Evolutionary conservation across 1,140 invertebrate genomes (phyloP).

Genomic region (Berghia stephanieae): DNA sequence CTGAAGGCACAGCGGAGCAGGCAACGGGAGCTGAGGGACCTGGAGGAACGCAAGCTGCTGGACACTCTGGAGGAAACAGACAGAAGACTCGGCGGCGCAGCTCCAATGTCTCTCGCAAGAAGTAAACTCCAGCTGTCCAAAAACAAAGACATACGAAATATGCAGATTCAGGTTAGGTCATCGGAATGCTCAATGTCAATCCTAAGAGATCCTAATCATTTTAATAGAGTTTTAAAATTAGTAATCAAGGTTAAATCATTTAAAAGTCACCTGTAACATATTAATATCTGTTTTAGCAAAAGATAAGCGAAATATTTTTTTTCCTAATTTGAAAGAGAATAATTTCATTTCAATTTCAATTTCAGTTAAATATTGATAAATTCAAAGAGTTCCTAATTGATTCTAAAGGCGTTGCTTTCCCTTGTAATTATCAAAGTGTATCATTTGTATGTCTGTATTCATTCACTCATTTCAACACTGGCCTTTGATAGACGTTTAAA

Average conservation of each 20-base stretch:
- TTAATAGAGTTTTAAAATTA: too few species aligned
- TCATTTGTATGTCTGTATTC: not conserved
- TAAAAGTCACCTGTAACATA: too few species aligned
- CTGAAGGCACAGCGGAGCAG: conserved; percentile 43
- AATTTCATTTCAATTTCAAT: not conserved
- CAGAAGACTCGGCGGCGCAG: conserved; percentile 16
- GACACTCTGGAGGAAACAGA: conserved; percentile 46
- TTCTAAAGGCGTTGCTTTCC: too few species aligned
- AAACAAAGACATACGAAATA: conserved; percentile 42
- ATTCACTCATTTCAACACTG: not conserved
- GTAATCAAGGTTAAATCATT: too few species aligned
- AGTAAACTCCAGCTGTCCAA: conserved; percentile 42
- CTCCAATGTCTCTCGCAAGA: conserved; percentile 12
- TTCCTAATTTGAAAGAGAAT: not conserved
- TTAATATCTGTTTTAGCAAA: too few species aligned
- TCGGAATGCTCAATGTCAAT: too few species aligned
- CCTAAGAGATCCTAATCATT: too few species aligned
- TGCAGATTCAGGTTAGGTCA: conserved; percentile 46
- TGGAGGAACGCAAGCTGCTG: conserved; percentile 49
- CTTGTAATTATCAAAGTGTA: not conserved
- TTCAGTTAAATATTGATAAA: too few species aligned
- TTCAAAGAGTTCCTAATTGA: too few species aligned
- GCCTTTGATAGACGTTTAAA: not conserved
- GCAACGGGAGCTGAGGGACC: conserved; percentile 43
- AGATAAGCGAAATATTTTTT: not conserved